Conservation (phyloP, 2,113 vertebrate genomes). For the Colistium nudipinnis region DNA sequence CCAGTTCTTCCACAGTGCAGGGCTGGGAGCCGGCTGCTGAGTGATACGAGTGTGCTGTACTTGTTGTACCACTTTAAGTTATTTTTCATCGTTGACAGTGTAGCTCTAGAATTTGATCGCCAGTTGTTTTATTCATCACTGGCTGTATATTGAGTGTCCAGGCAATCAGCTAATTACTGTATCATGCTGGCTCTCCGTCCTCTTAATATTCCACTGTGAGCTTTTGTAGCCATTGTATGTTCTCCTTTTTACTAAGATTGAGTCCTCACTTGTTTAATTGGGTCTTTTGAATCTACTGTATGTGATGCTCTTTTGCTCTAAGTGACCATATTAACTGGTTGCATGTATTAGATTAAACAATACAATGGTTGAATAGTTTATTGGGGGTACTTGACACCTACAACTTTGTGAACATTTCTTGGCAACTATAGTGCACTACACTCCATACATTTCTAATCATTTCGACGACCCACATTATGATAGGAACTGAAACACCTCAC, state of each 20-base stretch:
- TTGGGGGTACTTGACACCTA: neutral
- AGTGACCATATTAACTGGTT: neutral
- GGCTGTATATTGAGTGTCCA: neutral
- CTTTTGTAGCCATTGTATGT: neutral
- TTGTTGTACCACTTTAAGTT: neutral
- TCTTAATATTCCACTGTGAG: neutral
- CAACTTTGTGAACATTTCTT: too few relatives aligned
- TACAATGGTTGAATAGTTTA: neutral
- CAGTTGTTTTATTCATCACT: neutral
- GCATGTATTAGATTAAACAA: neutral
- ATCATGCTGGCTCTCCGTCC: neutral
- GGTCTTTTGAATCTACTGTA: neutral
- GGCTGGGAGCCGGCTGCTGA: neutral
- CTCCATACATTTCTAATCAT: neutral
- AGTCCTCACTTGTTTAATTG: neutral
- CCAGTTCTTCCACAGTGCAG: constrained; percentile 27
- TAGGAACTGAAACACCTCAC: neutral
- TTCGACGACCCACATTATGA: neutral
- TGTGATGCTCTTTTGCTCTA: neutral
- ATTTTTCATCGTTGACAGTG: neutral
- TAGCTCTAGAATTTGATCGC: neutral
- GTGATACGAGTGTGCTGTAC: neutral
- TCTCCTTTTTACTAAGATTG: neutral
- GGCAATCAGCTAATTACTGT: neutral
- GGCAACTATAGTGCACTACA: too few relatives aligned